Evolutionary conservation across 2,888 invertebrate species (phyloP).

Genomic region (Noctua pronuba): DNA sequence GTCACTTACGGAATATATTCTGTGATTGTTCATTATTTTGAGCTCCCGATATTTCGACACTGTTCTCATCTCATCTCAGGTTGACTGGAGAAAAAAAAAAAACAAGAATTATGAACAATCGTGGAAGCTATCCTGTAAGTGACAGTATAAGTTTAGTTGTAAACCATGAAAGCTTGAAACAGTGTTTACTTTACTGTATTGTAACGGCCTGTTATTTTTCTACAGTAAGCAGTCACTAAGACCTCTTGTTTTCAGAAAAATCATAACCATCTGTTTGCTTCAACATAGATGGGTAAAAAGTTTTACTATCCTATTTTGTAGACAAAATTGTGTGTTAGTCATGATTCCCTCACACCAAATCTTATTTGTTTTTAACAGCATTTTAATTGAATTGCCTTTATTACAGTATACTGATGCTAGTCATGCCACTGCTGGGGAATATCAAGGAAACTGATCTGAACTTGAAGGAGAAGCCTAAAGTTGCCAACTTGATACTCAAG

Average conservation of each 20-base stretch:
- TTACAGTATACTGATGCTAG: conserved; percentile 93
- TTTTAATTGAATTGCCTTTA: conserved; percentile 8
- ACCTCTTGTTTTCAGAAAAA: neutral
- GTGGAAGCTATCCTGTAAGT: too few relatives aligned
- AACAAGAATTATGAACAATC: too few relatives aligned
- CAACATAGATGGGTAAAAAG: neutral
- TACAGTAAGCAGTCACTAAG: neutral
- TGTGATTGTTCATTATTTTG: too few relatives aligned
- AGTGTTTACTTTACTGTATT: too few relatives aligned
- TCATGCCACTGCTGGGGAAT: conserved; percentile 95
- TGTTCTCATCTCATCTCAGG: too few relatives aligned
- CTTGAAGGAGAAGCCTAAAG: conserved; percentile 93
- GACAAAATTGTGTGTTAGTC: neutral
- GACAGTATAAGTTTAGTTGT: too few relatives aligned
- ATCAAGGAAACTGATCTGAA: conserved; percentile 92
- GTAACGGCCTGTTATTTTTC: neutral
- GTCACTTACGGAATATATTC: too few relatives aligned
- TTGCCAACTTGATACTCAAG: conserved; percentile 92
- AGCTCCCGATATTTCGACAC: too few relatives aligned
- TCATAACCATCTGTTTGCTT: neutral
- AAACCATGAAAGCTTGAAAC: too few relatives aligned
- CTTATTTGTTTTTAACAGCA: neutral
- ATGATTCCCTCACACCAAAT: neutral
- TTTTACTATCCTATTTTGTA: neutral
- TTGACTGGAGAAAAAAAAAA: too few relatives aligned